Percentiles rank a stretch among this genome's conserved stretches.
Conservation (phyloP, 2,797 vertebrate species). For the Phaenicophaeus curvirostris region DNA sequence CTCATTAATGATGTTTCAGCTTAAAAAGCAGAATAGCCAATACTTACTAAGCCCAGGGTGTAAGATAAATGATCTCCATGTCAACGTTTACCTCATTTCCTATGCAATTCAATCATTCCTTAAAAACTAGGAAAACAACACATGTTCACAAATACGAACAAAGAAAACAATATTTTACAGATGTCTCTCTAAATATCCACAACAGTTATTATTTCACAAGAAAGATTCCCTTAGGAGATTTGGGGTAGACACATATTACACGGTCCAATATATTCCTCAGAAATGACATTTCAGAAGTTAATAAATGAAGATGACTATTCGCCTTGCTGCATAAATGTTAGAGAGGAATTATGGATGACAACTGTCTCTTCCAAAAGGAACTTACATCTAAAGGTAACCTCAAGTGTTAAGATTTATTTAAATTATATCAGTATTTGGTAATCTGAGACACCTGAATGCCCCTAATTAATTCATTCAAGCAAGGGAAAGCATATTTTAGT, state of each 20-base stretch:
- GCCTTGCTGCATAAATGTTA: not conserved
- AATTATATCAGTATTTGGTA: not conserved
- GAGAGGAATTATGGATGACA: not conserved
- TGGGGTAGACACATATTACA: not conserved
- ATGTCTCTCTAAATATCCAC: not conserved
- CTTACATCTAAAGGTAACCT: not conserved
- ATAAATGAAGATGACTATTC: conserved; percentile 9
- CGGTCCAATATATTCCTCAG: not conserved
- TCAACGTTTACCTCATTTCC: not conserved
- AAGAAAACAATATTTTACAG: not conserved
- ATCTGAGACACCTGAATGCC: not conserved
- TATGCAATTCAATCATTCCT: not conserved
- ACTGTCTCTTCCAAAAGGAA: not conserved
- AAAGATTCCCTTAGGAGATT: not conserved
- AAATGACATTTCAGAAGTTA: not conserved
- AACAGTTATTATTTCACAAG: not conserved
- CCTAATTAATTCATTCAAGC: not conserved
- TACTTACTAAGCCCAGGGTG: not conserved
- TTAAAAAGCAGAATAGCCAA: not conserved
- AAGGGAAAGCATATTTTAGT: not conserved
- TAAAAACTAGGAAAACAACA: not conserved
- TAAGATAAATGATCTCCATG: not conserved
- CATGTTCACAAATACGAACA: not conserved
- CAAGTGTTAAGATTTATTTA: not conserved
- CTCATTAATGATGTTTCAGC: not conserved